Evolutionary conservation across 2,888 invertebrate species (phyloP).

Genomic region (Leistus spinibarbis): DNA sequence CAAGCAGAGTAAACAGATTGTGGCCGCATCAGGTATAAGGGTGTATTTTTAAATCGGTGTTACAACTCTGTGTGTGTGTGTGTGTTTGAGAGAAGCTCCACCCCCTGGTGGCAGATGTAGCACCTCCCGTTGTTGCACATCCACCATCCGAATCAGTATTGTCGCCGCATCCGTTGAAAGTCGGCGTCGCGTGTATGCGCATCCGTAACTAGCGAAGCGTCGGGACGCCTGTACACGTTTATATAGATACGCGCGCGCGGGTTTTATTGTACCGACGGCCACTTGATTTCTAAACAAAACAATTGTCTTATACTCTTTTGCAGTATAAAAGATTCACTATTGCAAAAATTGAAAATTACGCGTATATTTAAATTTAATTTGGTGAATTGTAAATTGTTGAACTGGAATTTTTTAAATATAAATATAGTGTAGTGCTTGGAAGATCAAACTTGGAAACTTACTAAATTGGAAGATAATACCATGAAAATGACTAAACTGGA

Average conservation of each 20-base stretch:
- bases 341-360: too few species aligned
- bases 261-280: not conserved
- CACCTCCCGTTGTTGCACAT: conserved; percentile 1
- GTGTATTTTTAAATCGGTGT: conserved; percentile 11
- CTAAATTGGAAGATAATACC: too few species aligned
- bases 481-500: too few species aligned
- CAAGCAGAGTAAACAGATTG: not conserved
- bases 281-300: not conserved
- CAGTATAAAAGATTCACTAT: too few species aligned
- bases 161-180: conserved; percentile 1
- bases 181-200: conserved; percentile 8
- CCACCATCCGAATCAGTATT: conserved; percentile 13
- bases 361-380: too few species aligned
- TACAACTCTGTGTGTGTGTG: not conserved
- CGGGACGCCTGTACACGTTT: not conserved
- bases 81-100: conserved; percentile 9
- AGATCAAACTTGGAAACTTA: too few species aligned
- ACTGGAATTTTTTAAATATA: too few species aligned
- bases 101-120: conserved; percentile 13
- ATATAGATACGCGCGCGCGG: not conserved
- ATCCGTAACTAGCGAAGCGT: not conserved
- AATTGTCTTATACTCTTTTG: too few species aligned
- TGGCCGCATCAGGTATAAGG: not conserved
- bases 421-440: too few species aligned
- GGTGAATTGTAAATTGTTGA: too few species aligned